Evolutionary conservation across 2,113 vertebrate genomes (phyloP).

Genomic region (Perognathus longimembris): DNA sequence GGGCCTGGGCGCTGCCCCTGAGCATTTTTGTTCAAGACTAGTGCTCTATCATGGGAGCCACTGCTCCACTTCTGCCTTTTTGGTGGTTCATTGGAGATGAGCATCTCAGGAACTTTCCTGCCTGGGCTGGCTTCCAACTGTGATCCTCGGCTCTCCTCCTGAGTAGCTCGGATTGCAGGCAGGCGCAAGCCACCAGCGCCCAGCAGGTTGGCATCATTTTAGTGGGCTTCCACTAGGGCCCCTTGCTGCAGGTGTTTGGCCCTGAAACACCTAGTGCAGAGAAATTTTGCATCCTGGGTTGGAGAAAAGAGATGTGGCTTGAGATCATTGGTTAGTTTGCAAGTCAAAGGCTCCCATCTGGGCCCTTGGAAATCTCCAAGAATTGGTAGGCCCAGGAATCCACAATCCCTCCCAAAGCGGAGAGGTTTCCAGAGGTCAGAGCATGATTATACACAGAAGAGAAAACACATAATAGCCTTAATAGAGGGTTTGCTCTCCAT

Average conservation of each 20-base stretch:
- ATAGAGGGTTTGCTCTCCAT: neutral
- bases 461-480: neutral
- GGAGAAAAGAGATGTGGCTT: neutral
- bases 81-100: no score
- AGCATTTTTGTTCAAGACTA: no score
- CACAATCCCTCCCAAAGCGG: neutral
- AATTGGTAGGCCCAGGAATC: neutral
- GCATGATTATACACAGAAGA: neutral
- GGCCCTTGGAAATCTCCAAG: neutral
- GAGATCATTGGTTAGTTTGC: neutral
- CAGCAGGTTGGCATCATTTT: neutral
- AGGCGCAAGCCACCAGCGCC: no score
- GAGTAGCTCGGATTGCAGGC: no score
- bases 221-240: neutral
- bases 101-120: no score
- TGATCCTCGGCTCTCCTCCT: no score
- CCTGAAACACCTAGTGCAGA: neutral
- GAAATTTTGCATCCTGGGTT: neutral
- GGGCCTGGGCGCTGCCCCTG: no score
- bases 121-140: no score
- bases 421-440: constrained; percentile 24
- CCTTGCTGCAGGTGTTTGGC: neutral
- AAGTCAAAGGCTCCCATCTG: constrained; percentile 21
- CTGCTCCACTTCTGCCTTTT: no score
- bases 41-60: no score